Evolutionary conservation across 2,888 invertebrate species (phyloP).

Genomic region (Meganola albula): DNA sequence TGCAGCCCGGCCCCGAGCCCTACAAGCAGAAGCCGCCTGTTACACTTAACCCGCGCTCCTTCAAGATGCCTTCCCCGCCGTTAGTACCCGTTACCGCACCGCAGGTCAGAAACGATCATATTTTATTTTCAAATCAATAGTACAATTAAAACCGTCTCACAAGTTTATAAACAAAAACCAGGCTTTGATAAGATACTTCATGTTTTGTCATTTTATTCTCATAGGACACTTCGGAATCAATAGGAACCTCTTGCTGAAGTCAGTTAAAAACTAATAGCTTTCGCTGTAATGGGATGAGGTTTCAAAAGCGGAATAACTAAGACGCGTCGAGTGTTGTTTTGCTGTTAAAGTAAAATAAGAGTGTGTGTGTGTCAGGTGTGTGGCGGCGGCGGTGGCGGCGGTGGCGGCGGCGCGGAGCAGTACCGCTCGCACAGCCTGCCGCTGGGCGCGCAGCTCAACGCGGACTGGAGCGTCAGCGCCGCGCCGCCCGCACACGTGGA

Average conservation of each 20-base stretch:
- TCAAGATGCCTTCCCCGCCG: conserved; percentile 72
- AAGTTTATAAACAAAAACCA: no score
- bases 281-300: no score
- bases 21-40: conserved; percentile 50
- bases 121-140: no score
- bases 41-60: conserved; percentile 42
- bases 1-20: conserved; percentile 46
- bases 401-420: conserved; percentile 61
- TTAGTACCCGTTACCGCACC: conserved; percentile 45
- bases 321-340: no score
- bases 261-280: no score
- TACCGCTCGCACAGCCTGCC: conserved; percentile 80
- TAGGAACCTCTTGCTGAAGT: no score
- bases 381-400: conserved; percentile 14
- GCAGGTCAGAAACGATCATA: conserved; percentile 38
- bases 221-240: no score
- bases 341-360: conserved; percentile 2
- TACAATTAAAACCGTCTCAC: no score
- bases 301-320: no score
- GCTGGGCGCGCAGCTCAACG: conserved; percentile 74
- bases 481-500: conserved; percentile 27
- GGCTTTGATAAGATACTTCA: no score
- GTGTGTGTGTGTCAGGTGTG: conserved; percentile 16
- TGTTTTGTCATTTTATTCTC: no score
- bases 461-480: conserved; percentile 57